phyloP scores from a whole-genome alignment of 2,113 vertebrate genomes.

The Lasiurus borealis region DNA sequence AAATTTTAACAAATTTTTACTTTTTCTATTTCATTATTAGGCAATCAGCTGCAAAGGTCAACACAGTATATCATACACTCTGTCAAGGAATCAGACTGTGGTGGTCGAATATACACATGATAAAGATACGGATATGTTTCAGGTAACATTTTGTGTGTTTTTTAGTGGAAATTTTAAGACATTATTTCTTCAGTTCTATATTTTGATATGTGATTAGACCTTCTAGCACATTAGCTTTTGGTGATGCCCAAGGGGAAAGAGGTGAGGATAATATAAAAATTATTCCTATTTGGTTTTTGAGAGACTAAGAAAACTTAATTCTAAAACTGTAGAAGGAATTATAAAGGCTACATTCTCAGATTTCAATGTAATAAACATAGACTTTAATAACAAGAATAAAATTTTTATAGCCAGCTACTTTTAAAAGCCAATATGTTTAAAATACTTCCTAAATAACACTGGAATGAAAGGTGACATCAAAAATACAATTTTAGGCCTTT shows the following conservation, averaged over 20 bases:
- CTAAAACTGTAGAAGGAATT: slow-evolving; percentile 27
- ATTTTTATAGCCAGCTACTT: background rate
- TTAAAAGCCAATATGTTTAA: slow-evolving; percentile 52
- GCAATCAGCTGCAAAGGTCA: slow-evolving; percentile 97
- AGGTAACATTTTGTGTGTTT: slow-evolving; percentile 88
- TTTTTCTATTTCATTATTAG: slow-evolving; percentile 86
- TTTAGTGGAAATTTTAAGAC: background rate
- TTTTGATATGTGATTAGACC: background rate
- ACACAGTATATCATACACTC: slow-evolving; percentile 98
- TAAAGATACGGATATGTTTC: slow-evolving; percentile 99
- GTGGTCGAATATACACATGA: slow-evolving; percentile 98
- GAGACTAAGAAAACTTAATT: slow-evolving; percentile 34
- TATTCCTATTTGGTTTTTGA: background rate
- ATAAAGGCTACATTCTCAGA: background rate
- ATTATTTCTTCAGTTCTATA: background rate
- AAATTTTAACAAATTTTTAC: background rate
- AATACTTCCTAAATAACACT: slow-evolving; percentile 30
- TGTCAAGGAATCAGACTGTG: slow-evolving; percentile 98
- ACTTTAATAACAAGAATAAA: slow-evolving; percentile 9
- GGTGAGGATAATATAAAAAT: background rate
- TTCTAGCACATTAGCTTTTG: background rate
- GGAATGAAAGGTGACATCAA: background rate
- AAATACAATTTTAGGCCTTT: background rate
- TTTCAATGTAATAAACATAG: slow-evolving; percentile 46
- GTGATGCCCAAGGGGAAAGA: background rate